Percentiles rank a stretch among this genome's conserved stretches.
Conservation (phyloP, 2,888 invertebrate genomes). For the Rhynchonema sp. region DNA sequence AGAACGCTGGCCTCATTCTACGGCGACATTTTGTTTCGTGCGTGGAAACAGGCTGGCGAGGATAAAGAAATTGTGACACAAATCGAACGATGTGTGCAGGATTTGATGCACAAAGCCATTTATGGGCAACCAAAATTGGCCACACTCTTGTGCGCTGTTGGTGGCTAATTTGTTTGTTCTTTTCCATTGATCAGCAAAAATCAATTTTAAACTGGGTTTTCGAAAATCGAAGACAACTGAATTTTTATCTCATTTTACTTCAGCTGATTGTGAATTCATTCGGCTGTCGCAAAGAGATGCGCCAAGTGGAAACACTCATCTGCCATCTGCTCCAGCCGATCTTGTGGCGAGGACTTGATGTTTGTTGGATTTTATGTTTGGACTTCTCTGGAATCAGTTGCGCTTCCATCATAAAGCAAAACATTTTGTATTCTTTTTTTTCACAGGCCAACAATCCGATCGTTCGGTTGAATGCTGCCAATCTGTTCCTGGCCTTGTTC, state of each 20-base stretch:
- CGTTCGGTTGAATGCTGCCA: background rate
- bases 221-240: background rate
- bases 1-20: background rate
- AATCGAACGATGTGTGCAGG: no score
- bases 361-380: no score
- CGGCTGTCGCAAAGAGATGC: background rate
- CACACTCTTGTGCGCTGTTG: background rate
- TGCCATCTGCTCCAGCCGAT: background rate
- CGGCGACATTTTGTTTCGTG: background rate
- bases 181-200: background rate
- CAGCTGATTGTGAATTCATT: background rate
- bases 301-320: background rate
- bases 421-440: no score
- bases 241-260: background rate
- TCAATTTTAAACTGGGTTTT: background rate
- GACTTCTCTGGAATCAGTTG: no score
- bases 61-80: background rate
- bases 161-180: background rate
- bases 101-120: background rate
- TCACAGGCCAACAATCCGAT: background rate
- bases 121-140: background rate
- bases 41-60: background rate
- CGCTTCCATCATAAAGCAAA: no score
- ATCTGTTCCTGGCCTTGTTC: background rate
- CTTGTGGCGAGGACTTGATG: background rate